These are phyloP conservation scores for Polymixis lichenea DNA, from an alignment of 2,888 invertebrate species.

Conservation along the genomic window DNA sequence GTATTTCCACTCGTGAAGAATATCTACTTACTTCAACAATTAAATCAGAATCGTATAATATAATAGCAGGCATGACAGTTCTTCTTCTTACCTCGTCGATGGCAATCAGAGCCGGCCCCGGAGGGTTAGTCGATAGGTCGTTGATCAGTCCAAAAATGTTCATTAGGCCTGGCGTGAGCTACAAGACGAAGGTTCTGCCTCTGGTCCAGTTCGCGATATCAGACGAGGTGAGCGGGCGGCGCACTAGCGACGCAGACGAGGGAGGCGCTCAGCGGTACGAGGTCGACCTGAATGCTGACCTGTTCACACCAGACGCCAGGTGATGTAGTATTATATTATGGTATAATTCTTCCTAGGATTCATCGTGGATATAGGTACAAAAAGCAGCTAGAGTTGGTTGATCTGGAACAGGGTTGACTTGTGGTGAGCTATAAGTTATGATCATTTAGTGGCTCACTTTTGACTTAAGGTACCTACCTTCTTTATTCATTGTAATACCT, in stretches of 20 bases:
- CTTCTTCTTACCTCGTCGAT: neutral
- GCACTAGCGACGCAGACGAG: slow-evolving; percentile 5
- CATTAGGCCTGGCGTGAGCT: slow-evolving; percentile 70
- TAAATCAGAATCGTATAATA: neutral
- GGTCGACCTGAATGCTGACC: slow-evolving; percentile 63
- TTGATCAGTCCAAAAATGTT: neutral
- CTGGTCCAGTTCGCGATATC: slow-evolving; percentile 78
- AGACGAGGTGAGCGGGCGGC: slow-evolving; percentile 33
- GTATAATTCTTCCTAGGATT: neutral
- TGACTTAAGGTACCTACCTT: neutral
- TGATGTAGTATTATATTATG: slow-evolving; percentile 5
- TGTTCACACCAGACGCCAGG: slow-evolving; percentile 55
- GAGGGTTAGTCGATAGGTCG: neutral
- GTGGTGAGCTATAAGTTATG: neutral
- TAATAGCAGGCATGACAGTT: neutral
- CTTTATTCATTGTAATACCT: too few species aligned
- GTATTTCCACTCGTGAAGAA: neutral
- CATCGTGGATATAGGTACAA: neutral
- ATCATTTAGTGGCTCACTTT: neutral
- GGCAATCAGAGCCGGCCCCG: neutral
- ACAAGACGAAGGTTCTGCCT: slow-evolving; percentile 78
- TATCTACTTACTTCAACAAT: neutral
- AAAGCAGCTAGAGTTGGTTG: neutral
- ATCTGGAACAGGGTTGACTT: neutral
- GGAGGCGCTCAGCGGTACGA: slow-evolving; percentile 63